A percentile compares a stretch with the other conserved stretches of the same genome.
Evolutionary conservation across 37 sponge, comb jelly and placozoan species (phyloP).

Genomic region (Dysidea cf. avara): DNA sequence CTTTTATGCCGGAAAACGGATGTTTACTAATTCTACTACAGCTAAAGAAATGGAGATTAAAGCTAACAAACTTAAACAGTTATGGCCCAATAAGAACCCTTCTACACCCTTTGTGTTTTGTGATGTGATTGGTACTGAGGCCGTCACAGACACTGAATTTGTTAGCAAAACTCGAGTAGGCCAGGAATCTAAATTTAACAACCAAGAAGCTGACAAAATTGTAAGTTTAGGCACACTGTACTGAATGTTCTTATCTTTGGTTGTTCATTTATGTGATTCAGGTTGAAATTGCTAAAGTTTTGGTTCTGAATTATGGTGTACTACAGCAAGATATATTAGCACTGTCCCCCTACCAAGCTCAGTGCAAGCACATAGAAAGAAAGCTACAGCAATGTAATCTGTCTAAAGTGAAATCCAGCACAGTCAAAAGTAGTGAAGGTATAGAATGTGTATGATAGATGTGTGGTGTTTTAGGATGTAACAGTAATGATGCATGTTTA

Average conservation of each 20-base stretch:
- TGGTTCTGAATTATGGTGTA: too few species aligned
- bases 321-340: too few species aligned
- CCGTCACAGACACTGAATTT: neutral
- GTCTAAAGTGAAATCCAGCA: too few species aligned
- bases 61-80: slow-evolving; percentile 2
- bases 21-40: slow-evolving; percentile 9
- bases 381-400: too few species aligned
- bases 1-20: slow-evolving; percentile 56
- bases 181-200: slow-evolving; percentile 49
- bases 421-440: too few species aligned
- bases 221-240: slow-evolving; percentile 23
- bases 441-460: neutral
- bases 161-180: neutral
- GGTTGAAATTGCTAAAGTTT: too few species aligned
- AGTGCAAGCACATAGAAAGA: too few species aligned
- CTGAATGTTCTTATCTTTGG: too few species aligned
- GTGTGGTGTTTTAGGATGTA: too few species aligned
- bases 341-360: too few species aligned
- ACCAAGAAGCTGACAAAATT: slow-evolving; percentile 50
- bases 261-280: neutral
- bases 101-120: neutral
- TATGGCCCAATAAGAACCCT: slow-evolving; percentile 24
- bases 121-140: slow-evolving; percentile 1
- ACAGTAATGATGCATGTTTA: too few species aligned
- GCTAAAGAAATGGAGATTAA: neutral